These are phyloP conservation scores for Brassicogethes aeneus DNA, from an alignment of 2,888 invertebrate genomes.

Conservation along the genomic window DNA sequence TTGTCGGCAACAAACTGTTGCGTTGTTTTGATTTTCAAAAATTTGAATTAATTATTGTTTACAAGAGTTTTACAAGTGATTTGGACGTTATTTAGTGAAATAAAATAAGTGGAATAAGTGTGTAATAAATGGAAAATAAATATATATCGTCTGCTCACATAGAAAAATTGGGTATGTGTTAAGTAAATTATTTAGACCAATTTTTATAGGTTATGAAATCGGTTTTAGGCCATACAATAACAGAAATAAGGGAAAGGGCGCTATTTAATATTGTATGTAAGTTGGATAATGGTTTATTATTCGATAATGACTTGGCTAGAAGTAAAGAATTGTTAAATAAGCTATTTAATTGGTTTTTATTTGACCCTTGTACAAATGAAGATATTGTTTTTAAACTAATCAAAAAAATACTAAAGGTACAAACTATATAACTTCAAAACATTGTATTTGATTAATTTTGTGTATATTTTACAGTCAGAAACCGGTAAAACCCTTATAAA, in stretches of 20 bases:
- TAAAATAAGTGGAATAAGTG: constrained; percentile 1
- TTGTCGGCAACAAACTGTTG: too few relatives aligned
- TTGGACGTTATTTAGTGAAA: not conserved
- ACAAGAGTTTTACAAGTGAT: not conserved
- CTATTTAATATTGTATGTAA: constrained; percentile 45
- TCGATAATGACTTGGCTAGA: constrained; percentile 51
- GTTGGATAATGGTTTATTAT: constrained; percentile 52
- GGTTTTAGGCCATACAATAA: constrained; percentile 35
- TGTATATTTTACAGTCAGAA: constrained; percentile 43
- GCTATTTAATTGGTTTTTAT: constrained; percentile 55
- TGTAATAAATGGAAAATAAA: constrained; percentile 20
- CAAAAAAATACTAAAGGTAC: constrained; percentile 48
- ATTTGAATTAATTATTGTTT: not conserved
- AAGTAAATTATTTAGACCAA: too few relatives aligned
- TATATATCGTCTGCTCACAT: constrained; percentile 31
- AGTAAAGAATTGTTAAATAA: constrained; percentile 51
- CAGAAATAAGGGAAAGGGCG: constrained; percentile 39
- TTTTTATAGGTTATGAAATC: constrained; percentile 6
- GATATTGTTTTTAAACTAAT: constrained; percentile 51
- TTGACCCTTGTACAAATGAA: constrained; percentile 45
- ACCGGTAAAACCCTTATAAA: constrained; percentile 44
- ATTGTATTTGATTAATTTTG: constrained; percentile 2
- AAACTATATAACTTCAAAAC: constrained; percentile 15
- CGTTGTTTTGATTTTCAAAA: not conserved
- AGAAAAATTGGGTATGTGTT: constrained; percentile 31